Conservation (phyloP, 2,797 vertebrate genomes). For the Danionella dracula region DNA sequence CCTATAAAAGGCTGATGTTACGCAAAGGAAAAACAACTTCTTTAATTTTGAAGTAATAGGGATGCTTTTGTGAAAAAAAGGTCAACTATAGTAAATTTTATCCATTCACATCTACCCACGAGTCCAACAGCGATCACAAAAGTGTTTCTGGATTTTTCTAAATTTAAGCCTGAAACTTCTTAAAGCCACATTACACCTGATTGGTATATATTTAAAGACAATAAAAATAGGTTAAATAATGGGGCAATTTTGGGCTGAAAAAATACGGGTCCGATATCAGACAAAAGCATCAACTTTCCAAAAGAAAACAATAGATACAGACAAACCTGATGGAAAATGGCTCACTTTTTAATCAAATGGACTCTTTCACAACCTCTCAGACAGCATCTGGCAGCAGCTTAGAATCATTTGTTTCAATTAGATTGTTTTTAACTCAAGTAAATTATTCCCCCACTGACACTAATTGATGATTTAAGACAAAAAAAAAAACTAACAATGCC, state of each 20-base stretch:
- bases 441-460: conserved; percentile 62
- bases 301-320: not conserved
- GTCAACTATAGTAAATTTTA: too few species aligned
- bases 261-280: too few species aligned
- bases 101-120: too few species aligned
- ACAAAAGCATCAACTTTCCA: not conserved
- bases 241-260: too few species aligned
- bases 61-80: too few species aligned
- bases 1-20: not conserved
- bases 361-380: not conserved
- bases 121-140: too few species aligned
- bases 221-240: too few species aligned
- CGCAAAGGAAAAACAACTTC: too few species aligned
- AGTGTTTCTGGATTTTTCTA: too few species aligned
- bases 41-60: not conserved
- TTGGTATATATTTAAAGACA: too few species aligned
- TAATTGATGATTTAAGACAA: conserved; percentile 64
- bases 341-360: not conserved
- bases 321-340: not conserved
- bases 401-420: conserved; percentile 67
- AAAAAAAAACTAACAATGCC: conserved; percentile 59
- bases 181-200: too few species aligned
- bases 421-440: conserved; percentile 53
- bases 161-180: too few species aligned
- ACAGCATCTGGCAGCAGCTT: conserved; percentile 24